Conservation (phyloP, 23 tunicate species). For the Botrylloides violaceus region DNA sequence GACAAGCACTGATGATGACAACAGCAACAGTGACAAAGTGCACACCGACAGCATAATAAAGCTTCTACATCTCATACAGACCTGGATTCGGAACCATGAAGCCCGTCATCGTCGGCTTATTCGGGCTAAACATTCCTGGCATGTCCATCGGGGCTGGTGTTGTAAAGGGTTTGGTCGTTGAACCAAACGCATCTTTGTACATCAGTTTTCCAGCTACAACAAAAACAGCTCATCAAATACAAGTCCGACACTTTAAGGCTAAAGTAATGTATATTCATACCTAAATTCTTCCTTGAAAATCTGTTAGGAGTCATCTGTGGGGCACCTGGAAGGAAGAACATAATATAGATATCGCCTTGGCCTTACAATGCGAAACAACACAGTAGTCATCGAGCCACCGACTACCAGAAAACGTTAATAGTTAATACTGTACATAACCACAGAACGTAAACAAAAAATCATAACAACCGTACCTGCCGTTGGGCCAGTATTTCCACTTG, state of each 20-base stretch:
- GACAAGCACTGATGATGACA: no score
- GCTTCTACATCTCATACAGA: not conserved
- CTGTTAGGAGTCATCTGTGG: conserved; percentile 38
- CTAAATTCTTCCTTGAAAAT: conserved; percentile 67
- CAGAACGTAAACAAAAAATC: no score
- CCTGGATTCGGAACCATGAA: conserved; percentile 47
- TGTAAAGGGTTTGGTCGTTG: conserved; percentile 21
- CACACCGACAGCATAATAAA: not conserved
- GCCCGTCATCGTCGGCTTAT: conserved; percentile 3
- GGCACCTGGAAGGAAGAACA: conserved; percentile 1
- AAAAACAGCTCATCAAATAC: not conserved
- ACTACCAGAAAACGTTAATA: no score
- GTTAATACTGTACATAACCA: no score
- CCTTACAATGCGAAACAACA: no score
- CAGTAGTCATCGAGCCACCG: no score
- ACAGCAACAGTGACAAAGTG: not conserved
- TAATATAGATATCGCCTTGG: no score
- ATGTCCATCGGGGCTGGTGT: conserved; percentile 17
- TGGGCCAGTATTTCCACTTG: no score
- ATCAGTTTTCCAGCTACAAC: conserved; percentile 25
- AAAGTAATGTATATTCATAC: conserved; percentile 36
- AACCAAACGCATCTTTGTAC: conserved; percentile 70
- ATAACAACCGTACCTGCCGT: no score
- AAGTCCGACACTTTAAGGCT: no score
- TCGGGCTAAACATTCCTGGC: conserved; percentile 19